Conservation (phyloP, 2,797 vertebrate genomes). For the Tokudaia tokunoshimensis region DNA sequence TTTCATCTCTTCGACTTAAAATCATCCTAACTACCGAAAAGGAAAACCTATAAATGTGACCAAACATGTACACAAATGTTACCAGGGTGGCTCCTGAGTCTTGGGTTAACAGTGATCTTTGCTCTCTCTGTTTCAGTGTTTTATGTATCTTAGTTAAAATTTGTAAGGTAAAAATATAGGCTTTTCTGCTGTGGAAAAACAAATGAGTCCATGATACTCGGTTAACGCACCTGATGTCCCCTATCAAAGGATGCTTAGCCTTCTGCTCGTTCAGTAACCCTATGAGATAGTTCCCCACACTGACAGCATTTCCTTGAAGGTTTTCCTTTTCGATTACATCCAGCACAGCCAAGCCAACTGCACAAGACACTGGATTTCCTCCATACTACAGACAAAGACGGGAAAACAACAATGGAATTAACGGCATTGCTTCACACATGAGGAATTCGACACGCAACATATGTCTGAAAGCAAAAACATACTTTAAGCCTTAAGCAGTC, state of each 20-base stretch:
- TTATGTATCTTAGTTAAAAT: constrained; percentile 10
- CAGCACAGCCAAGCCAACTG: constrained; percentile 95
- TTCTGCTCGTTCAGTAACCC: constrained; percentile 92
- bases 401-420: constrained; percentile 61
- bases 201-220: background rate
- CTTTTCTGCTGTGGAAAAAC: background rate
- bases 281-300: constrained; percentile 93
- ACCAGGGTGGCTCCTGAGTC: background rate
- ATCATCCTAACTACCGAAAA: background rate
- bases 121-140: background rate
- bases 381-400: constrained; percentile 91
- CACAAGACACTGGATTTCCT: constrained; percentile 98
- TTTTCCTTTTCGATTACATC: constrained; percentile 95
- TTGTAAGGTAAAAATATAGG: background rate
- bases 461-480: background rate
- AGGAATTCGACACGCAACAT: background rate
- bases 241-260: constrained; percentile 94
- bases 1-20: constrained; percentile 35
- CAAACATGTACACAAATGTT: background rate
- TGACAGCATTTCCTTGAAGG: constrained; percentile 93
- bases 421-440: background rate
- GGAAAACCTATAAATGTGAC: background rate
- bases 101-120: background rate
- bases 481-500: background rate
- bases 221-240: constrained; percentile 93